Evolutionary conservation across 2,113 vertebrate species (phyloP).

Genomic region (Pseudolaguvia tuberculata): DNA sequence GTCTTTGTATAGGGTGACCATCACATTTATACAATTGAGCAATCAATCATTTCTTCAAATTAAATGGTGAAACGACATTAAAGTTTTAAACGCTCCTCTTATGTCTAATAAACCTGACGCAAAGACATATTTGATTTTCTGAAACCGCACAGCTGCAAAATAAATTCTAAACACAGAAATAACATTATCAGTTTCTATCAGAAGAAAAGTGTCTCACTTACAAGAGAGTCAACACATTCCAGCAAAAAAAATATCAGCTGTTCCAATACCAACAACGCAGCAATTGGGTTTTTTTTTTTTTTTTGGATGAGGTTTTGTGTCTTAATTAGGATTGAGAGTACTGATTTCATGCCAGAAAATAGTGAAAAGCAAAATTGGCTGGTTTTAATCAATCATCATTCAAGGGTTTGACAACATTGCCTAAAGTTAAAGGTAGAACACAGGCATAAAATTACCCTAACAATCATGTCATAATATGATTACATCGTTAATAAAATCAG

Average conservation of each 20-base stretch:
- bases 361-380: neutral
- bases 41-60: neutral
- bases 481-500: no score
- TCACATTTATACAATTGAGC: no score
- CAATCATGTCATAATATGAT: no score
- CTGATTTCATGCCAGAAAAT: neutral
- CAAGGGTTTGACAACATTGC: neutral
- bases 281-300: neutral
- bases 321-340: neutral
- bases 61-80: neutral
- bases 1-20: no score
- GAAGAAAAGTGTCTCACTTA: neutral
- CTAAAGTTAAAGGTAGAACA: neutral
- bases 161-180: neutral
- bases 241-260: neutral
- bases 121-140: neutral
- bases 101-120: neutral
- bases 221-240: neutral
- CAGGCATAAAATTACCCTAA: neutral
- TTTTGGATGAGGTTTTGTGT: neutral
- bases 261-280: neutral
- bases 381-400: neutral
- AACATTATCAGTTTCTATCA: neutral
- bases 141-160: neutral
- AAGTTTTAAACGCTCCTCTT: no score